These are phyloP conservation scores for Atherinosoma microstoma DNA, from an alignment of 2,797 vertebrate genomes.

Conservation along the genomic window DNA sequence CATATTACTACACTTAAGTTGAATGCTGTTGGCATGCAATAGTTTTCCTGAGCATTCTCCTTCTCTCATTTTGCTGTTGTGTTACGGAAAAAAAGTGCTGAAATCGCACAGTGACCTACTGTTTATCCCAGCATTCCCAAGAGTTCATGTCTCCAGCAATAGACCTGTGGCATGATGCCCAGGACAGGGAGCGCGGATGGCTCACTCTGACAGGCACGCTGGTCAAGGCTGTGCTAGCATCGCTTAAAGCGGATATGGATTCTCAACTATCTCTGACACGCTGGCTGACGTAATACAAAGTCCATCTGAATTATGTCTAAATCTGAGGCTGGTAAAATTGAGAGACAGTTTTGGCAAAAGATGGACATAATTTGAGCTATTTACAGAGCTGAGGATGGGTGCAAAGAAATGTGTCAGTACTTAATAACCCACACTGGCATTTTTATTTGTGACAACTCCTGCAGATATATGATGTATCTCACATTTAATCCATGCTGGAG, in stretches of 20 bases:
- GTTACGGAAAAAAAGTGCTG: slow-evolving; percentile 50
- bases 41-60: neutral
- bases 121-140: slow-evolving; percentile 79
- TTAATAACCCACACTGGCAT: slow-evolving; percentile 61
- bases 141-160: slow-evolving; percentile 83
- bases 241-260: slow-evolving; percentile 67
- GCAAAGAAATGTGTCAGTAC: slow-evolving; percentile 48
- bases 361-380: slow-evolving; percentile 61
- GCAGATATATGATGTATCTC: slow-evolving; percentile 62
- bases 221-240: slow-evolving; percentile 67
- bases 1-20: neutral
- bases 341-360: slow-evolving; percentile 61
- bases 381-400: slow-evolving; percentile 52
- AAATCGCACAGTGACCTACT: slow-evolving; percentile 68
- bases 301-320: slow-evolving; percentile 70
- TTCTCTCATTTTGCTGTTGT: slow-evolving; percentile 26
- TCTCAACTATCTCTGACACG: slow-evolving; percentile 67
- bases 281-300: slow-evolving; percentile 63
- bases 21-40: neutral
- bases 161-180: slow-evolving; percentile 79
- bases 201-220: slow-evolving; percentile 70
- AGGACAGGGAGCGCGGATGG: slow-evolving; percentile 68
- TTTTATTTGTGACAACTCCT: slow-evolving; percentile 61
- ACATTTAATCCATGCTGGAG: slow-evolving; percentile 71
- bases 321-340: slow-evolving; percentile 64